A percentile compares a stretch with the other conserved stretches of the same genome.
Evolutionary conservation across 2,113 vertebrate genomes (phyloP).

Genomic region (Daboia siamensis): DNA sequence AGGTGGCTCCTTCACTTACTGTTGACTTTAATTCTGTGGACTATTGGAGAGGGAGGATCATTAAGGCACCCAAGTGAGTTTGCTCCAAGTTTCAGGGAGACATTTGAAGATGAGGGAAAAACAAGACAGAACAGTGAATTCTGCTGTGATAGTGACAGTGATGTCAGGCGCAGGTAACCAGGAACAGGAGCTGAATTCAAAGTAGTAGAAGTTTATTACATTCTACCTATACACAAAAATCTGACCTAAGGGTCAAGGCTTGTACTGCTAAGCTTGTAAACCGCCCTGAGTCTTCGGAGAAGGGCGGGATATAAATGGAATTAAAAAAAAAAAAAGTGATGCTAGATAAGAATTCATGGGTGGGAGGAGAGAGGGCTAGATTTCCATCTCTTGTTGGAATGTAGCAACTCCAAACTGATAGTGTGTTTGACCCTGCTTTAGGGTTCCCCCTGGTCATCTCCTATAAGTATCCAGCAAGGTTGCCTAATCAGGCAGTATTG

Average conservation of each 20-base stretch:
- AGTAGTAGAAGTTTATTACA: neutral
- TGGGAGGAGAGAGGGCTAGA: too few relatives aligned
- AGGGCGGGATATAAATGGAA: too few relatives aligned
- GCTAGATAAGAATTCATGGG: neutral
- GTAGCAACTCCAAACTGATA: neutral
- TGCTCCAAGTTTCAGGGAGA: neutral
- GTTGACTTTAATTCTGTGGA: neutral
- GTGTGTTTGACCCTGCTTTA: too few relatives aligned
- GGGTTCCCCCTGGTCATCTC: neutral
- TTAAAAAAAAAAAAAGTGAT: too few relatives aligned
- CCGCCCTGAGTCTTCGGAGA: too few relatives aligned
- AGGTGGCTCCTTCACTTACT: neutral
- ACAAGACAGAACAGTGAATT: neutral
- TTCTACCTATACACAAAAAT: neutral
- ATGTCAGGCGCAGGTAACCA: neutral
- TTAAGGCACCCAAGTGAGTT: too few relatives aligned
- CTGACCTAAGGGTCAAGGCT: neutral
- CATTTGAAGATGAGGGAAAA: neutral
- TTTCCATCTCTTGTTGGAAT: too few relatives aligned
- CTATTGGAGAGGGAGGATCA: neutral
- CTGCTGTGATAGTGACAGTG: neutral
- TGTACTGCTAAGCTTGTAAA: too few relatives aligned
- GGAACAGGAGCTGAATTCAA: neutral
- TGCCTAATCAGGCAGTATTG: neutral
- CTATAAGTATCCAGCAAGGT: neutral